These are phyloP conservation scores for Saccostrea cuccullata DNA, from an alignment of 1,140 invertebrate species.

Conservation along the genomic window DNA sequence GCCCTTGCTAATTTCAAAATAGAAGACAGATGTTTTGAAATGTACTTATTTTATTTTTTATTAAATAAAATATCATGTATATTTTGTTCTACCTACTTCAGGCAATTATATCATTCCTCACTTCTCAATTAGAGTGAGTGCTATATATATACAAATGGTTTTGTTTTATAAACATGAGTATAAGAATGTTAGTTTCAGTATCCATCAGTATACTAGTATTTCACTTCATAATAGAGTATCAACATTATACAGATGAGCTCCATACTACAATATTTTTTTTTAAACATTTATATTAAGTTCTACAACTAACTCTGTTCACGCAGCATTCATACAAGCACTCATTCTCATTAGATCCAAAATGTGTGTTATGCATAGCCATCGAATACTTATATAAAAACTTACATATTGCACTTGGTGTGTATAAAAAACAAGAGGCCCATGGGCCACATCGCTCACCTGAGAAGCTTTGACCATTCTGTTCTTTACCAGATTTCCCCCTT, in stretches of 20 bases:
- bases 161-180: slow-evolving; percentile 13
- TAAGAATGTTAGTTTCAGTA: not conserved
- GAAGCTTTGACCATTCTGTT: no score
- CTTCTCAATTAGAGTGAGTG: not conserved
- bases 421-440: no score
- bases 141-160: not conserved
- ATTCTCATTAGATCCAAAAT: not conserved
- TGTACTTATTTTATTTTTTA: slow-evolving; percentile 3
- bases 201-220: not conserved
- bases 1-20: no score
- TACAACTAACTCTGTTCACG: not conserved
- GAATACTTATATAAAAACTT: not conserved
- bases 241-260: not conserved
- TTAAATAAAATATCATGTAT: slow-evolving; percentile 27
- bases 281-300: not conserved
- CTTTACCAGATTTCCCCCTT: no score
- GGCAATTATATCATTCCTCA: not conserved
- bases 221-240: not conserved
- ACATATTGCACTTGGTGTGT: slow-evolving; percentile 8
- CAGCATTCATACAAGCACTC: not conserved
- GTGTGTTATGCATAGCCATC: not conserved
- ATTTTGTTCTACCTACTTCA: slow-evolving; percentile 1
- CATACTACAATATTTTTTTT: not conserved
- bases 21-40: no score
- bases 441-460: no score